These are phyloP conservation scores for Anabas testudineus DNA, from an alignment of 2,797 vertebrate genomes.

Conservation along the genomic window DNA sequence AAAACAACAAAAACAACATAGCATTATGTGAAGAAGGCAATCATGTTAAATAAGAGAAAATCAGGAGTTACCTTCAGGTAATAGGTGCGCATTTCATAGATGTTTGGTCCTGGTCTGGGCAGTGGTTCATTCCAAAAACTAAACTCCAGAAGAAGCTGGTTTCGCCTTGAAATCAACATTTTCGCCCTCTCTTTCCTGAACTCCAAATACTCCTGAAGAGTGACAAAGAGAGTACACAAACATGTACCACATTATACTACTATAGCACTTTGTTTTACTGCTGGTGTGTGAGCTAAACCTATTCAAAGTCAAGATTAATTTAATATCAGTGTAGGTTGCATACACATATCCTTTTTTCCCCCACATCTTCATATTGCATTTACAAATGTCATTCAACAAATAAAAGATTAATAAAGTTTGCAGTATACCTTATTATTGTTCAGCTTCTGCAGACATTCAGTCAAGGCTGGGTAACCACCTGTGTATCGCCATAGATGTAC, in stretches of 20 bases:
- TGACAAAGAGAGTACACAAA: not conserved
- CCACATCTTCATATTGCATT: not conserved
- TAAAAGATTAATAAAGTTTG: not conserved
- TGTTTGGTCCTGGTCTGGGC: conserved; percentile 90
- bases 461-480: conserved; percentile 94
- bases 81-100: conserved; percentile 96
- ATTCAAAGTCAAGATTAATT: not conserved
- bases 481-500: conserved; percentile 97
- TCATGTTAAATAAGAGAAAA: too few species aligned
- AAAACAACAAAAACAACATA: not conserved
- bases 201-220: conserved; percentile 89
- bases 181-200: conserved; percentile 92
- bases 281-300: not conserved
- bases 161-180: conserved; percentile 93
- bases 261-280: not conserved
- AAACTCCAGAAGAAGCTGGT: conserved; percentile 96
- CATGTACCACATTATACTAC: rapidly evolving
- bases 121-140: conserved; percentile 98
- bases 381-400: not conserved
- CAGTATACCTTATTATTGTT: conserved; percentile 87
- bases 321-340: not conserved
- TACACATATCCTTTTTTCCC: not conserved
- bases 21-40: too few species aligned
- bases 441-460: conserved; percentile 91
- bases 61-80: conserved; percentile 88